Evolutionary conservation across 2,113 vertebrate genomes (phyloP), one percentile per base, ranked within the genome.

Genomic region (Misgurnus anguillicaudatus): DNA sequence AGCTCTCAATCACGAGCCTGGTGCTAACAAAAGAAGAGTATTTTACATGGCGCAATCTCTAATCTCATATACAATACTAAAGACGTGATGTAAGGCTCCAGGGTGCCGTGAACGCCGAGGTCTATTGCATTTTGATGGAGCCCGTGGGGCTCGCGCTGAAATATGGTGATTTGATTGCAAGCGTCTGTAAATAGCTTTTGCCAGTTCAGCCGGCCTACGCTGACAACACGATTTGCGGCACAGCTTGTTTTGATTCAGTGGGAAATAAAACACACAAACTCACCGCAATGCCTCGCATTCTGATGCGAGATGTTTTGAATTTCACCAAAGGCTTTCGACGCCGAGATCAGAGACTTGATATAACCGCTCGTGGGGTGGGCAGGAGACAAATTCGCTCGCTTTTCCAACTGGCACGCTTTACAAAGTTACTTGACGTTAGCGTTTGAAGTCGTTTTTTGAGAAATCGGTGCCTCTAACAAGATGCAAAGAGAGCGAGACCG

Each of bases 31-130:
- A 17, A 19, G 39, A 63, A 51, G 3, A 71, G 58, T 42, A 72
- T 41, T 55, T 48, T 58, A 65, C 36, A 63, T 42, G 67, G 45
- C 38, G 55, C 36, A 68, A 39, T 31, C 68, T 75, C 65, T 24
- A 53, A 63, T 68, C 73, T 79, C 75, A 73, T 63, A 62, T 62
- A 71, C 82, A 67, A 74, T 76, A 47, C 65, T 77, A 47, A 75
- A 79, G 70, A 78, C 81, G 75, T 79, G 75, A 86, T 79, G 83
- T 78, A 79, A 87, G 74, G 77, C 83, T 55, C 42, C 57, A 19
- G 63, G 71, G 70, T 68, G 66, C 66, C 58, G 63, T 65, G 19
- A 72, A 66, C 63, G 75, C 47, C 4, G 13, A 80, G 78, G 51
- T 53, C 31, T 47, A 31, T 76, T 58, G 78, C 78, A 65, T 72